These are phyloP conservation scores for Tiaroga cobitis DNA, from an alignment of 2,797 vertebrate genomes.

Conservation along the genomic window DNA sequence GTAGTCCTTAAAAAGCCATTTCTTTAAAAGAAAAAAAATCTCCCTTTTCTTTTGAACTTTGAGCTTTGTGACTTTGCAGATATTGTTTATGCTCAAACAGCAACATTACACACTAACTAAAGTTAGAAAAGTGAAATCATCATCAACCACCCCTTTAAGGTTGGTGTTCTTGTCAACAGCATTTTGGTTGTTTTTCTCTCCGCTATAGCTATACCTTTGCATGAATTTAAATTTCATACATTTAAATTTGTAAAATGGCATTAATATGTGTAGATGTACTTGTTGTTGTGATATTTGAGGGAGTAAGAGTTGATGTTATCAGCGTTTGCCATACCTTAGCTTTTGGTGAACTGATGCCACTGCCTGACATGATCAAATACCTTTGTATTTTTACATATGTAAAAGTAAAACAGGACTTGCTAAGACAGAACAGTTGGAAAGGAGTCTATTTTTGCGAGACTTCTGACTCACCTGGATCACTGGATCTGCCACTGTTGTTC, in stretches of 20 bases:
- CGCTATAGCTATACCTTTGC: neutral
- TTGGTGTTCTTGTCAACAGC: neutral
- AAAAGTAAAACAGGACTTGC: neutral
- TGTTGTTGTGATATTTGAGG: neutral
- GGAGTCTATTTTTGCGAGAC: no score
- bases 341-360: neutral
- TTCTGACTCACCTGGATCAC: conserved; percentile 80
- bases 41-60: no score
- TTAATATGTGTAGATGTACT: neutral
- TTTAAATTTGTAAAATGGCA: neutral
- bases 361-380: neutral
- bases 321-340: neutral
- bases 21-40: no score
- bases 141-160: no score
- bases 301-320: neutral
- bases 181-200: neutral
- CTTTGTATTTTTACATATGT: neutral
- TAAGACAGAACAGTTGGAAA: neutral
- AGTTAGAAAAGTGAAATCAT: no score
- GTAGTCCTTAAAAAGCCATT: no score
- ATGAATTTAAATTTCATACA: neutral
- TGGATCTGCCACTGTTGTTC: conserved; percentile 84
- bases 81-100: no score
- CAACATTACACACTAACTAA: no score
- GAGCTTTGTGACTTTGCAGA: no score